Evolutionary conservation across 2,888 invertebrate genomes (phyloP), one percentile per base, ranked within the genome.

Genomic region (Machimus atricapillus): DNA sequence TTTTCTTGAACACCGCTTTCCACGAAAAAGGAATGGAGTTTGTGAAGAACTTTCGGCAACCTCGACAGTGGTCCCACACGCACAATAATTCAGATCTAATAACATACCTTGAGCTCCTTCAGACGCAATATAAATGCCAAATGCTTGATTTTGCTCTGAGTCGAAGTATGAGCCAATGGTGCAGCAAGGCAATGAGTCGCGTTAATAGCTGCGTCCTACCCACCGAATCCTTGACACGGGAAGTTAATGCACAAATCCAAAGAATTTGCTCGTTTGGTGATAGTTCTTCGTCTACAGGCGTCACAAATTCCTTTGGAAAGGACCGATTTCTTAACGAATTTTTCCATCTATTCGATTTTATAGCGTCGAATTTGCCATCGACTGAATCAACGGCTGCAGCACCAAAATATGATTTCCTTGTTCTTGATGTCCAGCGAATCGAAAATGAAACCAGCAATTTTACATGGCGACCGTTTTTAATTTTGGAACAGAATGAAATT

Each of bases 381-480:
- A 40, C 23, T 40, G 12, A 46, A 19, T 52, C 52, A 7, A 9
- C 46, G 0, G n/a, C 8, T 12, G 16, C 3, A 7, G 19, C 23
- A 86, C 89, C 91, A 66, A 91, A 91, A 90, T 93, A 91, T 88
- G 93, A 93, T 90, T 93, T 93, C 87, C 90, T 93, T 78, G 92
- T 93, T 7, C 90, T 93, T 78, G 92, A 93, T 89, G 91, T 93
- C 58, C 87, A 87, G 76, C 87, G 78, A 52, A 86, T 86, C 37
- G 66, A 8, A 1, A 74, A 78, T 19, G 16, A 34, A 23, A 52
- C 74, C 87, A 16, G 85, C 66, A 88, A 88, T 66, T 90, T 91
- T 86, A 91, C 91, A 88, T 93, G 92, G 92, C 91, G 93, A 19
- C 93, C 93, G 6, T 89, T 93, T 89, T 90, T 93, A 86, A 92